A percentile compares a stretch with the other conserved stretches of the same genome.
Evolutionary conservation across 1,140 invertebrate genomes (phyloP).

Genomic region (Drosophila teissieri): DNA sequence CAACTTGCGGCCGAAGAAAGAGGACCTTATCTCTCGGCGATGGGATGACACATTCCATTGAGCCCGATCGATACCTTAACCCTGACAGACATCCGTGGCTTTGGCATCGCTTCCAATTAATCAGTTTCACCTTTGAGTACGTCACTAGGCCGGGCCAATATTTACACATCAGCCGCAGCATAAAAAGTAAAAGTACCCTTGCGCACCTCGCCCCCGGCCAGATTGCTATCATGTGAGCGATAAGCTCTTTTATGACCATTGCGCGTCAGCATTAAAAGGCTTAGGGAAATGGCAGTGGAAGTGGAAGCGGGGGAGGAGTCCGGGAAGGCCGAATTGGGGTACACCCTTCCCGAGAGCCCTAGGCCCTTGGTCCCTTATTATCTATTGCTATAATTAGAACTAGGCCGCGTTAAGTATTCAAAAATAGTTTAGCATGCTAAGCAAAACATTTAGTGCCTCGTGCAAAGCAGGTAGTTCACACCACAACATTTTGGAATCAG

Average conservation of each 20-base stretch:
- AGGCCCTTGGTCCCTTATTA: background rate
- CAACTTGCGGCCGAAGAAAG: slow-evolving; percentile 12
- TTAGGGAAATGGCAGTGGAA: background rate
- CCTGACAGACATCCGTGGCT: slow-evolving; percentile 24
- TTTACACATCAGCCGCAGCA: slow-evolving; percentile 36
- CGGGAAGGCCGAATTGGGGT: background rate
- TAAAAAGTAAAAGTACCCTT: slow-evolving; percentile 37
- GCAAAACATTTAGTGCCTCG: no score
- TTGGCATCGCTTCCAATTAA: slow-evolving; percentile 45
- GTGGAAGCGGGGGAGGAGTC: background rate
- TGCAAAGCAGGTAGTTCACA: no score
- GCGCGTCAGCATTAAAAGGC: slow-evolving; percentile 29
- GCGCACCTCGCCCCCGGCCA: slow-evolving; percentile 3
- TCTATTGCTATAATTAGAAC: no score
- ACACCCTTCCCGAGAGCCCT: slow-evolving; percentile 11
- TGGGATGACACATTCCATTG: slow-evolving; percentile 38
- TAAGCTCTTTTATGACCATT: slow-evolving; percentile 54
- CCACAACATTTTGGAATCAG: no score
- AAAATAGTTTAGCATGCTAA: no score
- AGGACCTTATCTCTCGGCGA: slow-evolving; percentile 23
- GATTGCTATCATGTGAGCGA: slow-evolving; percentile 61
- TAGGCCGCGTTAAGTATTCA: no score
- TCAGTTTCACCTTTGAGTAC: slow-evolving; percentile 43
- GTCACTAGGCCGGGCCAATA: slow-evolving; percentile 29
- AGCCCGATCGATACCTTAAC: slow-evolving; percentile 38